Conservation (phyloP, 2,113 vertebrate genomes). For the Crotalus horridus region DNA sequence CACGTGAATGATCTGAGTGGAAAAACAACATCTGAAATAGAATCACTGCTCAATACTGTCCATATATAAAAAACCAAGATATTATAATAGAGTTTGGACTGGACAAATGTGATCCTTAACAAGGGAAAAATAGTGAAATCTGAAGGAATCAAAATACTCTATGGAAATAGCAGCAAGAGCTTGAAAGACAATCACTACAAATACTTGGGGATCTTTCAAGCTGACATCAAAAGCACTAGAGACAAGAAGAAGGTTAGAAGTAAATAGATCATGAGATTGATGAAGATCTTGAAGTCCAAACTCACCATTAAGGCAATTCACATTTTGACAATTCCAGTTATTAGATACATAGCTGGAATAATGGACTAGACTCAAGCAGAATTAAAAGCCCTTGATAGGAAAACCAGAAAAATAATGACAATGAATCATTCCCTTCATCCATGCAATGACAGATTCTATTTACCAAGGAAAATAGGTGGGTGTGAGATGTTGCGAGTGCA, state of each 20-base stretch:
- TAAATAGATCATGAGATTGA: not conserved
- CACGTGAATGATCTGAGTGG: not conserved
- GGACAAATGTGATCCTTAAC: not conserved
- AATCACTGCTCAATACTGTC: not conserved
- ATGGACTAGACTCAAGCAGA: not conserved
- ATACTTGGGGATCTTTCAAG: not conserved
- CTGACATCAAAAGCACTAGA: not conserved
- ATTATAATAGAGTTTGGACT: not conserved
- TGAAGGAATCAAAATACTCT: not conserved
- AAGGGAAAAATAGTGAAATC: not conserved
- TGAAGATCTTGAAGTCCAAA: not conserved
- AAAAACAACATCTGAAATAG: not conserved
- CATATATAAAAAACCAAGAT: not conserved
- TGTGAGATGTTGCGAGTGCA: not conserved
- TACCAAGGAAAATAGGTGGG: not conserved
- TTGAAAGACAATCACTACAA: not conserved
- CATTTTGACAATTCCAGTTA: not conserved
- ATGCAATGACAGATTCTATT: not conserved
- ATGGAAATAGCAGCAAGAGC: not conserved
- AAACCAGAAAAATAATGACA: not conserved
- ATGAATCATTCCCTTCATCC: not conserved
- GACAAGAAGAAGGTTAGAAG: not conserved
- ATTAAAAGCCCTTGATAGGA: not conserved
- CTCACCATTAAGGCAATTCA: not conserved
- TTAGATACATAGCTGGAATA: not conserved